Evolutionary conservation across 2,797 vertebrate species (phyloP).

Genomic region (Hipposideros larvatus): DNA sequence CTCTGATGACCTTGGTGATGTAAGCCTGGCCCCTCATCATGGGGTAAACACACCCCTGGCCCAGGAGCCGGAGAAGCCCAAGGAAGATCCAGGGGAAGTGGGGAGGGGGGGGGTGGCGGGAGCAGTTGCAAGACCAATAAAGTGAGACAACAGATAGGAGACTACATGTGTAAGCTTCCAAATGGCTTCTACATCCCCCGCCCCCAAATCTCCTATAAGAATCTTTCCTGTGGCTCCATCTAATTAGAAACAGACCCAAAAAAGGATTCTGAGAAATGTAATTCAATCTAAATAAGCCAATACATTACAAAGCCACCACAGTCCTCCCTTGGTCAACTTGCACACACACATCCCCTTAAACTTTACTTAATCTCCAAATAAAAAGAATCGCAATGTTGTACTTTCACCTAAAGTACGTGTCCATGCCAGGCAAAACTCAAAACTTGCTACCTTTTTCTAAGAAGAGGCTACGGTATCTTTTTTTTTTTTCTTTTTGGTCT

Average conservation of each 20-base stretch:
- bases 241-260: too few species aligned
- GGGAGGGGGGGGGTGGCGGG: rapidly evolving
- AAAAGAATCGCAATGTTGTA: neutral
- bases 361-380: neutral
- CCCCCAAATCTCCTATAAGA: neutral
- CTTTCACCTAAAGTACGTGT: neutral
- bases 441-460: neutral
- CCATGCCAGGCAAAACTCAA: neutral
- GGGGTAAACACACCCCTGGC: neutral
- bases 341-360: neutral
- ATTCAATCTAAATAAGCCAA: too few species aligned
- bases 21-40: neutral
- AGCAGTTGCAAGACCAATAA: neutral
- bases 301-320: too few species aligned
- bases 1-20: neutral
- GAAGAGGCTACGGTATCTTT: neutral
- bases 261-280: too few species aligned
- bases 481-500: neutral
- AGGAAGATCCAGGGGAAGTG: neutral
- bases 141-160: neutral
- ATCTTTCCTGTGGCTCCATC: too few species aligned
- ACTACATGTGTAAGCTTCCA: neutral
- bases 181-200: rapidly evolving
- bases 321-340: neutral
- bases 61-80: neutral